Conservation (phyloP, 2,113 vertebrate genomes). For the Gallinago paraguaiae region DNA sequence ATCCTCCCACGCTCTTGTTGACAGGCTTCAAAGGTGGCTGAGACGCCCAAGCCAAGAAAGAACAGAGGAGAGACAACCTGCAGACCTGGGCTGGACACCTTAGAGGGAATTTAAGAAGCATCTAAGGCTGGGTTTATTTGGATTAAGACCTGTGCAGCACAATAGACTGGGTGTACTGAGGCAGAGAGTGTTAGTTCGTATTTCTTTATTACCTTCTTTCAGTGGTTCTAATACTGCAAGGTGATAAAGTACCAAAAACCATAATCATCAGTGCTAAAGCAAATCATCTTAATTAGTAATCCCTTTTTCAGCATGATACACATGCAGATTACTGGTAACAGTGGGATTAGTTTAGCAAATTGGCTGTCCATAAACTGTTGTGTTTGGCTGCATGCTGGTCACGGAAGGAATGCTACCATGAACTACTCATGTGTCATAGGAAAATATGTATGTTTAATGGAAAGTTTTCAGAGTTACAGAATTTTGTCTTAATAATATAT, state of each 20-base stretch:
- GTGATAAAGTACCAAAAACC: background rate
- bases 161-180: background rate
- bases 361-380: fast-evolving
- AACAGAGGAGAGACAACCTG: background rate
- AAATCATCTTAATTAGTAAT: background rate
- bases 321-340: background rate
- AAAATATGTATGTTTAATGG: background rate
- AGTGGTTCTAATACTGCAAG: background rate
- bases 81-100: background rate
- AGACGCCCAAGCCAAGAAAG: background rate
- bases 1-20: background rate
- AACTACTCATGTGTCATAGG: background rate
- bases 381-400: background rate
- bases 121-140: background rate
- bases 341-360: background rate
- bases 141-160: background rate
- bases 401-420: background rate
- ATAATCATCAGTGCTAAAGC: background rate
- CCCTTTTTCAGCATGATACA: background rate
- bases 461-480: background rate
- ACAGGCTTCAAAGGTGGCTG: background rate
- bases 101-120: background rate
- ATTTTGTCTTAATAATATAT: background rate
- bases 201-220: background rate
- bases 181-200: background rate